A percentile compares a stretch with the other conserved stretches of the same genome.
These are phyloP conservation scores for Sebastes oblongus DNA, from an alignment of 2,797 vertebrate species.

Conservation along the genomic window DNA sequence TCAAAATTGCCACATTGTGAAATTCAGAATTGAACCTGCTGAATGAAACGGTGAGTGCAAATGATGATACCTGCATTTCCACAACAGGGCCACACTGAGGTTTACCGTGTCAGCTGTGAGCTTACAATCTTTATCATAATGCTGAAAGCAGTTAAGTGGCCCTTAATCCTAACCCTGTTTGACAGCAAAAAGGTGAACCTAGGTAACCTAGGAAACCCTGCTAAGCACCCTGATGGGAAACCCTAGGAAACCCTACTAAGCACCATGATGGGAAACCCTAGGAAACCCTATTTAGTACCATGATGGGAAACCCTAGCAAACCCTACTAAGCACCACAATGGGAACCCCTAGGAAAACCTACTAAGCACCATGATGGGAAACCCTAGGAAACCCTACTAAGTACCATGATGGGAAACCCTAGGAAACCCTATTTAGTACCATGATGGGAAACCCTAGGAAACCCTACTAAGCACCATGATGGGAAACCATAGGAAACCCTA, in stretches of 20 bases:
- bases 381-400: no score
- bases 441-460: neutral
- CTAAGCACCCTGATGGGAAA: neutral
- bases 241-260: neutral
- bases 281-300: neutral
- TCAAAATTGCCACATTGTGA: conserved; percentile 21
- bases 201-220: no score
- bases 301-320: neutral
- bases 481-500: neutral
- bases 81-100: neutral
- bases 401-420: neutral
- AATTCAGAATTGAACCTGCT: neutral
- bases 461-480: no score
- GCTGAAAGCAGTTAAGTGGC: neutral
- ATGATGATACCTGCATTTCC: neutral
- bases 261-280: neutral
- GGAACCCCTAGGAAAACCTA: neutral
- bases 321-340: neutral
- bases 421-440: neutral
- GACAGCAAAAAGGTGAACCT: neutral
- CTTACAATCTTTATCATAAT: neutral
- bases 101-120: neutral
- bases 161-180: neutral
- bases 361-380: neutral
- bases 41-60: neutral